phyloP scores from a whole-genome alignment of 1,140 invertebrate genomes.

The Brachionus rotundiformis region DNA sequence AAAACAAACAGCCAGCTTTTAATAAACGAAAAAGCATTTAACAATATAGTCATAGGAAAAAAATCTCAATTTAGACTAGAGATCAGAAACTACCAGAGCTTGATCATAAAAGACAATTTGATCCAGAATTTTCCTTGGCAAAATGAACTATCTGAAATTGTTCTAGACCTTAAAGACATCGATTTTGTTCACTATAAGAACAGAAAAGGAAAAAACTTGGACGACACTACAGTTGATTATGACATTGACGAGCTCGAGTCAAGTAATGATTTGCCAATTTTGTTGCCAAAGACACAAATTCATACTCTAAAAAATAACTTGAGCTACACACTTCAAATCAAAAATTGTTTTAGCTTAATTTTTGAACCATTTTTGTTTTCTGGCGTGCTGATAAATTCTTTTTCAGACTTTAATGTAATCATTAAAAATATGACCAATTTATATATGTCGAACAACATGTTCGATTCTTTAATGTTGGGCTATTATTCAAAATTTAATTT shows the following conservation, averaged over 20 bases:
- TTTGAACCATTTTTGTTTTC: slow-evolving; percentile 38
- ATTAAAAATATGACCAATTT: slow-evolving; percentile 31
- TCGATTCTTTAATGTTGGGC: slow-evolving; percentile 47
- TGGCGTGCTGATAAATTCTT: slow-evolving; percentile 10
- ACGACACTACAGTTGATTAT: neutral
- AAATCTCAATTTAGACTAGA: slow-evolving; percentile 14
- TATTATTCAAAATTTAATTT: slow-evolving; percentile 46
- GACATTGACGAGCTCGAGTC: slow-evolving; percentile 26
- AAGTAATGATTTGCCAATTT: neutral
- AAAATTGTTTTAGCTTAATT: slow-evolving; percentile 1
- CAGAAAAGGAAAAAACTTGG: slow-evolving; percentile 12
- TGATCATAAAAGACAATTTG: slow-evolving; percentile 37
- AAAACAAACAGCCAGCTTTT: neutral
- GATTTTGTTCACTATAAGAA: neutral
- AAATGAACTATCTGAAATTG: slow-evolving; percentile 3
- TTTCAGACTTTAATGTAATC: slow-evolving; percentile 39
- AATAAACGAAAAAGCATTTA: slow-evolving; percentile 22
- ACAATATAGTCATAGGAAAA: neutral
- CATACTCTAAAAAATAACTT: slow-evolving; percentile 39
- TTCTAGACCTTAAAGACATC: neutral
- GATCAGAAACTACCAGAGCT: neutral
- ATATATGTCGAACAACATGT: neutral
- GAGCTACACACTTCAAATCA: slow-evolving; percentile 40
- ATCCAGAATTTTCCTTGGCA: slow-evolving; percentile 26
- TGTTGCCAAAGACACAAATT: neutral